Conservation (phyloP, 2,113 vertebrate species). For the Xenopus laevis region DNA sequence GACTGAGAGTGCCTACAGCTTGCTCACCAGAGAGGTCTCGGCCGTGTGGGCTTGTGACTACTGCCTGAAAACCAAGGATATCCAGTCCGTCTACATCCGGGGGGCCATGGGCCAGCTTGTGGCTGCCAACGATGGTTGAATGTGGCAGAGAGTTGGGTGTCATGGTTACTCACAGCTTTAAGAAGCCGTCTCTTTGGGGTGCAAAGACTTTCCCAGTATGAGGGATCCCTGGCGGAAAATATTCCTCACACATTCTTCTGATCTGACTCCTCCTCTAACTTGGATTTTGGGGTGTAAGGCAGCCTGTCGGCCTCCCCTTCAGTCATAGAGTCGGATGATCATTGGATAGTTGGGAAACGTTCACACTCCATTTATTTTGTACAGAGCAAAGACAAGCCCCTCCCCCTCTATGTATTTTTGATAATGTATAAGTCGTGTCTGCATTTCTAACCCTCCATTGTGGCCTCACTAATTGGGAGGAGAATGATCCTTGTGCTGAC, state of each 20-base stretch:
- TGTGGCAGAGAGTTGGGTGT: neutral
- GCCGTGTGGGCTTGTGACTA: slow-evolving; percentile 97
- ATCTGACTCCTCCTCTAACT: neutral
- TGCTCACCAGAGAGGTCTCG: slow-evolving; percentile 89
- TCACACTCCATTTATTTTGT: too few relatives aligned
- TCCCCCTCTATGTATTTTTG: too few relatives aligned
- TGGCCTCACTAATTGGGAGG: too few relatives aligned
- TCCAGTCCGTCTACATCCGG: slow-evolving; percentile 91
- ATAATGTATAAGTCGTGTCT: too few relatives aligned
- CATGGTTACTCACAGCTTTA: slow-evolving; percentile 6
- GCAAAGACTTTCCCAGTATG: too few relatives aligned
- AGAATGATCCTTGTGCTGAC: too few relatives aligned
- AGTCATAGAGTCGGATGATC: too few relatives aligned
- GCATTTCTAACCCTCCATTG: too few relatives aligned
- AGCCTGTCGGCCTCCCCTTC: too few relatives aligned
- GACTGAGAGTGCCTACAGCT: slow-evolving; percentile 90
- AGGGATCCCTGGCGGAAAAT: neutral
- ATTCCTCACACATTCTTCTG: neutral
- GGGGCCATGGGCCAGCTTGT: slow-evolving; percentile 93
- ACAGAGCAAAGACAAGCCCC: too few relatives aligned
- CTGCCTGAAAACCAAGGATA: slow-evolving; percentile 98
- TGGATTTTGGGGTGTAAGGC: neutral
- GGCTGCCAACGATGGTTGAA: slow-evolving; percentile 88
- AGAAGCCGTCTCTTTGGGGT: neutral
- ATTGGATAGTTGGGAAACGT: too few relatives aligned